Percentiles rank a stretch among this genome's conserved stretches.
phyloP scores from a whole-genome alignment of 2,888 invertebrate species.

The Meloe dianella region DNA sequence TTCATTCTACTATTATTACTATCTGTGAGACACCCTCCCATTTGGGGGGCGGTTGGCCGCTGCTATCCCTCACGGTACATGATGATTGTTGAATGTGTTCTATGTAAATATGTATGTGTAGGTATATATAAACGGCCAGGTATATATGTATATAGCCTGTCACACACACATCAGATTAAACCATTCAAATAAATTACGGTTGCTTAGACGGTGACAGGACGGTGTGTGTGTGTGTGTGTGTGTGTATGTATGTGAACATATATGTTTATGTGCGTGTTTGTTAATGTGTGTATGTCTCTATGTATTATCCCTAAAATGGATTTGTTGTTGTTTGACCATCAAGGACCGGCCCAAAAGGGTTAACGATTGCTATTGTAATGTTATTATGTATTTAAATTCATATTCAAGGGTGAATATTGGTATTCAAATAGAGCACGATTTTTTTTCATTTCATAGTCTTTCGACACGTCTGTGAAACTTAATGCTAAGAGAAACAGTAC shows the following conservation, averaged over 20 bases:
- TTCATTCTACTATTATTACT: not conserved
- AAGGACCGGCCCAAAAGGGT: conserved; percentile 1
- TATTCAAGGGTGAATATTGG: conserved; percentile 1
- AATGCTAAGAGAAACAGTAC: no score
- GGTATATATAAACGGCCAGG: conserved; percentile 1
- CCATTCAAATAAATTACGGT: conserved; percentile 11
- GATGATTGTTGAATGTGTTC: not conserved
- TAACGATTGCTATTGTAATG: not conserved
- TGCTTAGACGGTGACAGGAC: conserved; percentile 9
- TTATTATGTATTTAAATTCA: conserved; percentile 8
- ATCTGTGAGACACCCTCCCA: not conserved
- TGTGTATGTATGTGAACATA: no score
- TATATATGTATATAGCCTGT: not conserved
- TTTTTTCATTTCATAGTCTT: no score
- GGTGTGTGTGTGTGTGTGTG: not conserved
- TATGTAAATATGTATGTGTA: not conserved
- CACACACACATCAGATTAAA: conserved; percentile 12
- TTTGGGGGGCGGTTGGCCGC: not conserved
- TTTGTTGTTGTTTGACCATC: not conserved
- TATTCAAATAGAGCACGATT: no score
- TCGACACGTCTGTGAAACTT: no score
- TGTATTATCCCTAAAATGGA: not conserved
- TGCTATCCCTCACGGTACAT: not conserved
- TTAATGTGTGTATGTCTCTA: not conserved
- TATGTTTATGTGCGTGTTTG: no score